A percentile compares a stretch with the other conserved stretches of the same genome.
Conservation (phyloP, 2,797 vertebrate species). For the Valencia hispanica region DNA sequence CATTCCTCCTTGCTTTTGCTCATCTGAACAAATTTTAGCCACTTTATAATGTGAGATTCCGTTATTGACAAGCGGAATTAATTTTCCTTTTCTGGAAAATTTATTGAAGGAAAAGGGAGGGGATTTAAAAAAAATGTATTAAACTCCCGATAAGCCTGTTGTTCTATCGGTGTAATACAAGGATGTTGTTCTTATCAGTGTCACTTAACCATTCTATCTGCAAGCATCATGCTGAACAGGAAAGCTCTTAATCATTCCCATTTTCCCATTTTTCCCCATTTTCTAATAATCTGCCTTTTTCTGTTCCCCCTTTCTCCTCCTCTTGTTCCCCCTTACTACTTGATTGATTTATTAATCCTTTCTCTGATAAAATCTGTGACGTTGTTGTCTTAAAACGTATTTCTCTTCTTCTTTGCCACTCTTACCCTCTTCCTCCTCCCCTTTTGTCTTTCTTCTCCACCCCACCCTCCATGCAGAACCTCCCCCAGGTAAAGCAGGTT, state of each 20-base stretch:
- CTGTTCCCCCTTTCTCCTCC: conserved; percentile 52
- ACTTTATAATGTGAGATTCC: neutral
- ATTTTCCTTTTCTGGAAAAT: conserved; percentile 5
- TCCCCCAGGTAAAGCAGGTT: conserved; percentile 97
- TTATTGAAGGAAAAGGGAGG: neutral
- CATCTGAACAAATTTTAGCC: neutral
- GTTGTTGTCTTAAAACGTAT: conserved; percentile 31
- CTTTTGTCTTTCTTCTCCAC: conserved; percentile 33
- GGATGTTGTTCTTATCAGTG: conserved; percentile 44
- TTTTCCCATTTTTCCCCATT: conserved; percentile 67
- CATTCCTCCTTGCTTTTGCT: neutral
- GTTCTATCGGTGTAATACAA: conserved; percentile 34
- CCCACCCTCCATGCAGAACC: conserved; percentile 84
- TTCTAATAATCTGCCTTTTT: conserved; percentile 73
- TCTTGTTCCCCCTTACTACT: conserved; percentile 47
- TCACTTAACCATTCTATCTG: conserved; percentile 44
- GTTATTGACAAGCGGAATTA: conserved; percentile 14
- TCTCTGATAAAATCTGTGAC: conserved; percentile 23
- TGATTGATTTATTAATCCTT: conserved; percentile 58
- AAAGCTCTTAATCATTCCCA: conserved; percentile 53
- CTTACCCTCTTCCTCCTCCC: neutral
- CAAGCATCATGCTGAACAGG: conserved; percentile 37
- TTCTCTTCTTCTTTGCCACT: conserved; percentile 27
- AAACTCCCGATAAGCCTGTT: conserved; percentile 12
- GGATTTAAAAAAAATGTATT: conserved; percentile 5